Conservation (phyloP, 2,888 invertebrate species). For the Ormyrus labotus region DNA sequence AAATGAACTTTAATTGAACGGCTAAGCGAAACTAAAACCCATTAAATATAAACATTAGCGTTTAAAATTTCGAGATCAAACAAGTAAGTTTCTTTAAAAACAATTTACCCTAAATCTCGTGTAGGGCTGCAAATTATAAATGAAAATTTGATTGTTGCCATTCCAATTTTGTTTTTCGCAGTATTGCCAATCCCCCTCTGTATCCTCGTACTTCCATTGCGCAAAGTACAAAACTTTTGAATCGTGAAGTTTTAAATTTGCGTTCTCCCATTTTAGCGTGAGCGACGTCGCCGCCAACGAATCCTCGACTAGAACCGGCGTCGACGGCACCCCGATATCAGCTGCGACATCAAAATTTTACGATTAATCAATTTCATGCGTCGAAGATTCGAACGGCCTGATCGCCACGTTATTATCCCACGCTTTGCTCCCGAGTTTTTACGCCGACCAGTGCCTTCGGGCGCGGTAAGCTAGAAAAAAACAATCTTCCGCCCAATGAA, state of each 20-base stretch:
- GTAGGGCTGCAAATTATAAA: slow-evolving; percentile 89
- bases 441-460: too few relatives aligned
- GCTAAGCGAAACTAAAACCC: slow-evolving; percentile 90
- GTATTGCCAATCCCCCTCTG: slow-evolving; percentile 86
- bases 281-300: slow-evolving; percentile 86
- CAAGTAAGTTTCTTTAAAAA: background rate
- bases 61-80: background rate
- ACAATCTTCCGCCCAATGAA: too few relatives aligned
- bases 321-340: slow-evolving; percentile 83
- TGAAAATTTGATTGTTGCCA: slow-evolving; percentile 81
- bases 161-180: slow-evolving; percentile 86
- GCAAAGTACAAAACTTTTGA: slow-evolving; percentile 80
- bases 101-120: slow-evolving; percentile 88
- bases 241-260: slow-evolving; percentile 72
- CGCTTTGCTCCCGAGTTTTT: too few relatives aligned
- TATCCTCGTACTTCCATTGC: slow-evolving; percentile 86
- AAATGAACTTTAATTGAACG: slow-evolving; percentile 82
- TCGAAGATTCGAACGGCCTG: too few relatives aligned
- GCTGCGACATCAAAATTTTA: slow-evolving; percentile 71
- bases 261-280: slow-evolving; percentile 85
- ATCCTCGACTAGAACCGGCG: slow-evolving; percentile 87
- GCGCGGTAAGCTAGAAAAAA: too few relatives aligned
- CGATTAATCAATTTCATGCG: too few relatives aligned
- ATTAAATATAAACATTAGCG: slow-evolving; percentile 1
- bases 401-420: too few relatives aligned